Evolutionary conservation across 2,888 invertebrate genomes (phyloP), one percentile per base, ranked within the genome.

Genomic region (Plusia festucae): DNA sequence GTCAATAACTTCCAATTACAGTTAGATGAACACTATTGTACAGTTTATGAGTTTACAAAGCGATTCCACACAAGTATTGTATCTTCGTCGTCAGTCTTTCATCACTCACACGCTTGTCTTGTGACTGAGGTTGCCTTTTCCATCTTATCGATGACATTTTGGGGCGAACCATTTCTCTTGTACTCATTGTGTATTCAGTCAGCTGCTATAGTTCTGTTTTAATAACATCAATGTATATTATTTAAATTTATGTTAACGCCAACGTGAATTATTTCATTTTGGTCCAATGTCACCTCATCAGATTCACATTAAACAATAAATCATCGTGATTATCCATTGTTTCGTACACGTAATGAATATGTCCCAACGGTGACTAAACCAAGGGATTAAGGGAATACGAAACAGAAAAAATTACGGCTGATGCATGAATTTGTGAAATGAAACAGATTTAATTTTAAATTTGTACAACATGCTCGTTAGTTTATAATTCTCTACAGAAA

Each of bases 91-190:
- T 64, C 56, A 54, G 73, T 73, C 64, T 73, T 40, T 61, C 76
- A 64, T 76, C 69, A 65, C 40, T 64, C 76, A 70, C 53, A 60
- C 66, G 65, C 56, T 65, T 53, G 58, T 64, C 68, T 68, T 61
- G 52, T 60, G 59, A 61, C 74, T 32, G 30, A 55, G 68, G 53
- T 63, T 74, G 70, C 71, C 79, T 76, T 79, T 75, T 67, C 76
- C 78, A 79, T 78, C 70, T 76, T 76, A 76, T 72, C 67, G 68
- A 80, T 78, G 80, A 72, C 80, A 80, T 76, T 71, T 79, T 66
- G 68, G 54, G 71, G 68, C 60, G 59, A 40, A 56, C 71, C 66
- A 67, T 76, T 73, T 63, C 72, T 75, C 67, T 67, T 68, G 58
- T 53, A 60, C 76, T 79, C 73, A 78, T 79, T 76, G 51, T 70